A percentile compares a stretch with the other conserved stretches of the same genome.
Evolutionary conservation across 2,888 invertebrate genomes (phyloP).

Genomic region (Sinhomidia bicolor): DNA sequence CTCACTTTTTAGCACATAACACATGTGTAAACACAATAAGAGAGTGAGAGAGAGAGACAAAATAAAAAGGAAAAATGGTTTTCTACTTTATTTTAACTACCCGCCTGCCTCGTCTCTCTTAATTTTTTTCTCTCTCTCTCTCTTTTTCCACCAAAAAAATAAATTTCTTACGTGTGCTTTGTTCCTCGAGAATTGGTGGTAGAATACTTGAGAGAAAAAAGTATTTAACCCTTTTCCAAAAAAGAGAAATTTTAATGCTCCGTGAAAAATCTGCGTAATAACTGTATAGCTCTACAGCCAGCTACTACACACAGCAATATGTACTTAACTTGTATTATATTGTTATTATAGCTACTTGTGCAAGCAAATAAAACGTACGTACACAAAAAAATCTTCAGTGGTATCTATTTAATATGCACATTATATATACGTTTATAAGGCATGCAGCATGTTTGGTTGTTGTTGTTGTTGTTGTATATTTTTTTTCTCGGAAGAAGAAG

Average conservation of each 20-base stretch:
- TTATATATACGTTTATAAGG: too few species aligned
- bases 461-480: too few species aligned
- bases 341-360: neutral
- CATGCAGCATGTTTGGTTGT: too few species aligned
- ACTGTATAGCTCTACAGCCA: neutral
- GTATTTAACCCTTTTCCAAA: conserved; percentile 15
- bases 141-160: neutral
- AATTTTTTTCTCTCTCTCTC: too few species aligned
- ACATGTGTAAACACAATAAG: conserved; percentile 36
- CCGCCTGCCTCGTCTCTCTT: conserved; percentile 3
- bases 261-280: conserved; percentile 65
- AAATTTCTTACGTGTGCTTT: neutral
- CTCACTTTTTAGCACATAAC: conserved; percentile 29
- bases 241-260: conserved; percentile 58
- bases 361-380: neutral
- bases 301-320: conserved; percentile 22
- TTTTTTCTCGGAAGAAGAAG: neutral
- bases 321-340: conserved; percentile 17
- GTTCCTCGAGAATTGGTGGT: too few species aligned
- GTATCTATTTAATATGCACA: conserved; percentile 1
- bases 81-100: conserved; percentile 34
- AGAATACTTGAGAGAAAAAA: neutral
- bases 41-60: conserved; percentile 31
- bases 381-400: neutral
- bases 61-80: conserved; percentile 4